Percentiles rank a stretch among this genome's conserved stretches.
phyloP scores from a whole-genome alignment of 2,113 vertebrate genomes.

The Amphilophus citrinellus region DNA sequence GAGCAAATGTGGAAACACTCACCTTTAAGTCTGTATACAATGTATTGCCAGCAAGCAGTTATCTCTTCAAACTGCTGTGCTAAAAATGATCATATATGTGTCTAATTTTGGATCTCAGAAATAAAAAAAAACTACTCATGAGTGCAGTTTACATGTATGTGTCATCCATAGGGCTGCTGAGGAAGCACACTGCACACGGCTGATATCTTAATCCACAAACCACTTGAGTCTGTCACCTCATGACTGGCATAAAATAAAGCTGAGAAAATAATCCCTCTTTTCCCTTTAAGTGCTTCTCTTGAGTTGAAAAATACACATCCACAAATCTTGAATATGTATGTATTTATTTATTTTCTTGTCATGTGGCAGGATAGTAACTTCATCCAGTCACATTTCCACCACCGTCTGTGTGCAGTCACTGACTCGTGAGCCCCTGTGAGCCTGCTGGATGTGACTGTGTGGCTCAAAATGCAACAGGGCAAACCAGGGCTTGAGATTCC shows the following conservation, averaged over 20 bases:
- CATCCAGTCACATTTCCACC: constrained; percentile 26
- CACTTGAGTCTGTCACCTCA: not conserved
- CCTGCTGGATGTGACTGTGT: constrained; percentile 59
- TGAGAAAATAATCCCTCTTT: not conserved
- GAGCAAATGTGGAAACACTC: not conserved
- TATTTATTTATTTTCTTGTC: not conserved
- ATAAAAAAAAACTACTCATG: not conserved
- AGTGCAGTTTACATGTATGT: not conserved
- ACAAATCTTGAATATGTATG: not conserved
- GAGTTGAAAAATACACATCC: not conserved
- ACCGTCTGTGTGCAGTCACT: constrained; percentile 35
- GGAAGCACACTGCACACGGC: not conserved
- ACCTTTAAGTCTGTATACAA: constrained; percentile 8
- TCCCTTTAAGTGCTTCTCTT: not conserved
- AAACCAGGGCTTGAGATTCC: constrained; percentile 56
- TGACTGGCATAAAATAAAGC: not conserved
- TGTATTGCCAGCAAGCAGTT: not conserved
- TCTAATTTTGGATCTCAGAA: not conserved
- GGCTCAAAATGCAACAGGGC: constrained; percentile 56
- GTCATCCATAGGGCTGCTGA: not conserved
- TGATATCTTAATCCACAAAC: constrained; percentile 27
- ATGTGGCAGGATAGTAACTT: constrained; percentile 26
- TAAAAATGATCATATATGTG: not conserved
- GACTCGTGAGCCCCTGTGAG: constrained; percentile 53
- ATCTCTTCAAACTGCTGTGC: not conserved